Evolutionary conservation across 2,113 vertebrate species (phyloP), one percentile per base, ranked within the genome.

Genomic region (Charina bottae): DNA sequence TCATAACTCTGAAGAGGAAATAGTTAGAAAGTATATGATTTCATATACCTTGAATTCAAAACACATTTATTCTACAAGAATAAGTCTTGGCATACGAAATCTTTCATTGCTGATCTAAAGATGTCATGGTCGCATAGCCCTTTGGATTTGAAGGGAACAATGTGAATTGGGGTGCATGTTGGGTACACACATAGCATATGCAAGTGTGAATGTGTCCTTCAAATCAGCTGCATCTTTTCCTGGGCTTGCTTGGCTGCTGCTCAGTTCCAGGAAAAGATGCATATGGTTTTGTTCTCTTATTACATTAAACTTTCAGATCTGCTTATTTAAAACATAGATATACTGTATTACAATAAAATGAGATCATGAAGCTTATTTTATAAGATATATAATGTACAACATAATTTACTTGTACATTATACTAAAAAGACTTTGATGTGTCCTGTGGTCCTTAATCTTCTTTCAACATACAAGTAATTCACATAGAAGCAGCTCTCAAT

Each of bases 401-500:
- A 88, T 83, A 72, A 64, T 64, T 24, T 85, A 78, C 33, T 9
- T 59, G 42, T 33, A 6, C 37, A 37, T 19, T 72, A 72, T 72
- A 72, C 68, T 72, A 37, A 72, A 72, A 94, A 94, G 59, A 93
- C 90, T 94, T 93, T 92, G 60, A 91, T 92, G 58, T 54, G 37
- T 2, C 54, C 49, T 85, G 54, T 58, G 62, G 49, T 58, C 88
- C 89, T 94, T 85, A 26, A 94, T 78, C 49, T 90, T 91, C n/a
- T 93, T 95, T 93, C 46, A 89, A 64, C 59, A 93, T 55, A 54
- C 46, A 96, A 68, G 90, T 88, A n/a, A 97, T 91, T 94, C 93
- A 91, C 95, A 42, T 42, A 42, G 42, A 42, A 42, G 42, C 56
- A 58, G 17, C 56, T 58, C 15, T 58, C 56, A 19, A 58, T 58